A percentile compares a stretch with the other conserved stretches of the same genome.
phyloP scores from a whole-genome alignment of 2,888 invertebrate genomes.

The Euplexia lucipara region DNA sequence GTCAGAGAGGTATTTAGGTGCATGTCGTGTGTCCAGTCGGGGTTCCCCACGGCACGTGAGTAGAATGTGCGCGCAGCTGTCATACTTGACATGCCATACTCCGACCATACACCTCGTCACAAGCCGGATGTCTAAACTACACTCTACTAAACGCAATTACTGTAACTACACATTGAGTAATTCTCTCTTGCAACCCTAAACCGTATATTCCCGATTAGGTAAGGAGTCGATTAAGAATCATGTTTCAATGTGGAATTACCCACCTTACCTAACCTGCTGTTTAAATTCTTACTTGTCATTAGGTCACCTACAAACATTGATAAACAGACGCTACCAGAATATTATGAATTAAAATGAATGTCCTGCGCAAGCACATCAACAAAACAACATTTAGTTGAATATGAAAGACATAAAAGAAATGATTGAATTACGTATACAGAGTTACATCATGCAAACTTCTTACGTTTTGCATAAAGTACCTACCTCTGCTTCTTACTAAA shows the following conservation, averaged over 20 bases:
- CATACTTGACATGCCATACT: conserved; percentile 65
- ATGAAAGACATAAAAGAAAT: conserved; percentile 44
- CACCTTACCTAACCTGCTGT: conserved; percentile 51
- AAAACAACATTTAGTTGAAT: conserved; percentile 34
- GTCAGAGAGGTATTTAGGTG: conserved; percentile 81
- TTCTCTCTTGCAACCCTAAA: conserved; percentile 27
- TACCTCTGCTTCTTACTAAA: conserved; percentile 58
- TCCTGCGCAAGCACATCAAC: conserved; percentile 20
- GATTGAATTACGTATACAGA: conserved; percentile 41
- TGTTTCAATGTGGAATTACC: conserved; percentile 58
- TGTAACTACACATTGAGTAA: conserved; percentile 26
- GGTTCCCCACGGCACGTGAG: conserved; percentile 83
- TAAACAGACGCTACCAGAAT: conserved; percentile 49
- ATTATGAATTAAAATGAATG: conserved; percentile 51
- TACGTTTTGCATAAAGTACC: conserved; percentile 44
- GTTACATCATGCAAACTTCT: conserved; percentile 49
- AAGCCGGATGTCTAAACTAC: conserved; percentile 73
- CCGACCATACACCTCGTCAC: conserved; percentile 58
- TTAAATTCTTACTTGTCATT: conserved; percentile 52
- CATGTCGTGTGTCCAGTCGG: conserved; percentile 76
- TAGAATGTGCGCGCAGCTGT: conserved; percentile 70
- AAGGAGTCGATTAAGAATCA: conserved; percentile 42
- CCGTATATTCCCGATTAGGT: conserved; percentile 44
- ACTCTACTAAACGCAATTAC: conserved; percentile 35
- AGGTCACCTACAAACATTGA: conserved; percentile 57